A percentile compares a stretch with the other conserved stretches of the same genome.
Conservation (phyloP, 2,888 invertebrate species). For the Volucella zonaria region DNA sequence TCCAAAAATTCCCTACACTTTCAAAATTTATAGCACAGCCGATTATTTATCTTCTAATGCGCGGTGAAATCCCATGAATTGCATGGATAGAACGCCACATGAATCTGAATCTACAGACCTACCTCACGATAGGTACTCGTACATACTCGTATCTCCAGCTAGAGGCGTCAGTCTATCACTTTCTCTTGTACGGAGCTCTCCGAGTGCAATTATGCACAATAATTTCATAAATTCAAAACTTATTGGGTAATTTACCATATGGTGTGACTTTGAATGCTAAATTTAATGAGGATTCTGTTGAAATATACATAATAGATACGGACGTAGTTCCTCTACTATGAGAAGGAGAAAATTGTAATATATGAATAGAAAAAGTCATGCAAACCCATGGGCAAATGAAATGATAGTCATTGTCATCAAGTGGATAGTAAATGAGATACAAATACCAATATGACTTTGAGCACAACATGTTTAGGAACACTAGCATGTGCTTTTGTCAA, state of each 20-base stretch:
- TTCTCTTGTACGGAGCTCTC: not conserved
- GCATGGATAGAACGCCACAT: slow-evolving; percentile 53
- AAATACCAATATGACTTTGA: too few species aligned
- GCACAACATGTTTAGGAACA: too few species aligned
- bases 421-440: too few species aligned
- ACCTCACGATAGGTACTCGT: not conserved
- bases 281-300: slow-evolving; percentile 51
- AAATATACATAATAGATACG: not conserved
- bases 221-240: slow-evolving; percentile 47
- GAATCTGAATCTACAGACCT: slow-evolving; percentile 20
- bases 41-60: slow-evolving; percentile 56
- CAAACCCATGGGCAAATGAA: too few species aligned
- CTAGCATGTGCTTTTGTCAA: too few species aligned
- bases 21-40: slow-evolving; percentile 39
- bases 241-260: slow-evolving; percentile 56
- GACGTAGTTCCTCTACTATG: too few species aligned
- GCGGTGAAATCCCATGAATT: slow-evolving; percentile 14
- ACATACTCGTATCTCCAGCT: not conserved
- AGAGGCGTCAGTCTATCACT: not conserved
- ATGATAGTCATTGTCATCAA: too few species aligned
- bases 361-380: too few species aligned
- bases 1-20: slow-evolving; percentile 38
- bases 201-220: not conserved
- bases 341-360: too few species aligned
- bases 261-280: slow-evolving; percentile 58